A percentile compares a stretch with the other conserved stretches of the same genome.
These are phyloP conservation scores for Falco berigora DNA, from an alignment of 2,797 vertebrate species.

Conservation along the genomic window DNA sequence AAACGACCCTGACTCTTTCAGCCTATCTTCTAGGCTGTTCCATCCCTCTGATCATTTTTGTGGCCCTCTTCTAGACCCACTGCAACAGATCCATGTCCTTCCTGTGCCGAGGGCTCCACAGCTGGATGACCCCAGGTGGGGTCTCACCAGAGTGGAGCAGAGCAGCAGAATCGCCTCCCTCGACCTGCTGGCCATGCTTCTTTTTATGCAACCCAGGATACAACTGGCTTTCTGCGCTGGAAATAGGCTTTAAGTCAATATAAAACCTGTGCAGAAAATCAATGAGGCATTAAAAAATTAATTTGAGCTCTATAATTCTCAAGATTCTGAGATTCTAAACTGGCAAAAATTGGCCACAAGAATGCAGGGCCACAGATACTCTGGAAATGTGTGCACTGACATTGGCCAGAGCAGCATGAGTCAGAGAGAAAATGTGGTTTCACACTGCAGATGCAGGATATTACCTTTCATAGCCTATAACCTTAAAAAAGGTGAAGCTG, in stretches of 20 bases:
- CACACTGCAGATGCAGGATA: neutral
- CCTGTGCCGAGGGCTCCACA: neutral
- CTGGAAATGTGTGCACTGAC: neutral
- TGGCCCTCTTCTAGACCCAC: neutral
- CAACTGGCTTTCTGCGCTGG: neutral
- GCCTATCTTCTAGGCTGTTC: neutral
- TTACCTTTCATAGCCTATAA: neutral
- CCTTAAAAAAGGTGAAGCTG: neutral
- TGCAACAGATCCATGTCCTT: neutral
- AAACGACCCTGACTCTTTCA: neutral
- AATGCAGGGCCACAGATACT: neutral
- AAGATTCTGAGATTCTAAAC: neutral
- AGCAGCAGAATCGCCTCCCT: neutral
- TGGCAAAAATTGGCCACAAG: neutral
- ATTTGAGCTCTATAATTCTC: neutral
- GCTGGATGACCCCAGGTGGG: too few relatives aligned
- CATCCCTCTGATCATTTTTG: neutral
- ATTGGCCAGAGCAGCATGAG: neutral
- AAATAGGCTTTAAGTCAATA: neutral
- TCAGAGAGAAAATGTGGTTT: neutral
- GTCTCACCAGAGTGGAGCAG: neutral
- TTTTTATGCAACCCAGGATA: neutral
- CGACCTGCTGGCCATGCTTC: accelerated
- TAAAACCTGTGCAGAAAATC: neutral
- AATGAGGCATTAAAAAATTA: neutral